Base-by-base conservation (phyloP, 2,113 vertebrate genomes). In the Petromus typicus region DNA sequence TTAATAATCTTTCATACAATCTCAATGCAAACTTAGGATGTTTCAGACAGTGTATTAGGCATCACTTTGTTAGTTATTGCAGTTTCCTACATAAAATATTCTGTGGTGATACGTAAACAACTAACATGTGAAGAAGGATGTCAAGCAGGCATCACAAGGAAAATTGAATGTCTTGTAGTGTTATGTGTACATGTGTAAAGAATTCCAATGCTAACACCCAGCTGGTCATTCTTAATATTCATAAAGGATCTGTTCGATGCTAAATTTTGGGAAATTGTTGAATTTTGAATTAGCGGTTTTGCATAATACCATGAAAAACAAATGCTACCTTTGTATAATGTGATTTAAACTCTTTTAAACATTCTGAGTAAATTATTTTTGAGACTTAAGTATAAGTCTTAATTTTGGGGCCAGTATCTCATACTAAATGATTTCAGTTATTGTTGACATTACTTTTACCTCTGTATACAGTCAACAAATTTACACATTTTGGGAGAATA, bases 401-500 rank as follows among this genome's bases (percentile, higher is more conserved):
- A 73, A 75, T 91, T 89, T 4, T 71, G n/a, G 56, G 23, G 0
- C 57, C 34, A 81, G 0, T 90, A 45, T 93, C 94, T 85, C 89
- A 16, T 86, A 76, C 86, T 88, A 82, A 96, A 40, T 85, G 43
- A 89, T n/a, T 96, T 59, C 12, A 80, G 43, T 89, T 93, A 73
- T 78, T 92, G 43, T 86, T 93, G 90, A 92, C 63, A 34, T 91
- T 88, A 56, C 64, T 79, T 89, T 61, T 30, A 40, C 34, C 11
- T 89, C 9, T 94, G 16, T 95, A 48, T 71, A 32, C 91, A 54
- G 54, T 92, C 81, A 94, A 64, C 67, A 81, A 73, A 87, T 32
- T 93, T 45, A 5, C 48, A 76, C 4, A 17, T 95, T 96, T 91
- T 83, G 54, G 85, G 80, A 94, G 79, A 94, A 54, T 83, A 45